A percentile compares a stretch with the other conserved stretches of the same genome.
Conservation (phyloP, 2,797 vertebrate species). For the Lithobates sylvaticus region DNA sequence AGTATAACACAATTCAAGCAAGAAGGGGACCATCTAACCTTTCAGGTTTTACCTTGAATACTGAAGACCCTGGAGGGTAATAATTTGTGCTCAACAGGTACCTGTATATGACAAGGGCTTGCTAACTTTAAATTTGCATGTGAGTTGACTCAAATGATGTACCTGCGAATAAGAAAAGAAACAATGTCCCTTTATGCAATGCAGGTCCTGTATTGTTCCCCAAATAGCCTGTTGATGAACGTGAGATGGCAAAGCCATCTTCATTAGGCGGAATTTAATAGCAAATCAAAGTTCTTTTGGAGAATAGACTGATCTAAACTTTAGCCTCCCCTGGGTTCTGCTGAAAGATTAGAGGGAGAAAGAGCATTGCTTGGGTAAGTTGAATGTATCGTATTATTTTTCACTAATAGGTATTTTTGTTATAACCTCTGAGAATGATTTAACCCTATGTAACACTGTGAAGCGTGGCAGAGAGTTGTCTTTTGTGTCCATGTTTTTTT, state of each 20-base stretch:
- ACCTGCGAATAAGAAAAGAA: slow-evolving; percentile 78
- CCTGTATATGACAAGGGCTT: slow-evolving; percentile 64
- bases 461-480: slow-evolving; percentile 34
- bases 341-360: slow-evolving; percentile 97
- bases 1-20: slow-evolving; percentile 53
- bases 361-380: slow-evolving; percentile 89
- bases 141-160: slow-evolving; percentile 70
- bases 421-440: slow-evolving; percentile 78
- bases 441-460: slow-evolving; percentile 75
- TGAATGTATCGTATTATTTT: slow-evolving; percentile 99
- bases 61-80: slow-evolving; percentile 69
- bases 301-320: slow-evolving; percentile 96
- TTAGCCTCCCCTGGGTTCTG: slow-evolving; percentile 96
- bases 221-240: slow-evolving; percentile 79
- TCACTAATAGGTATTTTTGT: slow-evolving; percentile 82
- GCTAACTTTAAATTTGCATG: slow-evolving; percentile 71
- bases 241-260: slow-evolving; percentile 88
- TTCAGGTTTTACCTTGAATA: slow-evolving; percentile 66
- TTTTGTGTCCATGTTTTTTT: background rate
- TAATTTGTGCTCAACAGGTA: slow-evolving; percentile 70
- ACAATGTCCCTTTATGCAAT: slow-evolving; percentile 89
- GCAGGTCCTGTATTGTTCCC: slow-evolving; percentile 82
- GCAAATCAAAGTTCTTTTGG: slow-evolving; percentile 97
- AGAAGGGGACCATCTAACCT: slow-evolving; percentile 62
- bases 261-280: slow-evolving; percentile 99